Base-by-base conservation (phyloP, 1,140 invertebrate species). In the Teleogryllus occipitalis region DNA sequence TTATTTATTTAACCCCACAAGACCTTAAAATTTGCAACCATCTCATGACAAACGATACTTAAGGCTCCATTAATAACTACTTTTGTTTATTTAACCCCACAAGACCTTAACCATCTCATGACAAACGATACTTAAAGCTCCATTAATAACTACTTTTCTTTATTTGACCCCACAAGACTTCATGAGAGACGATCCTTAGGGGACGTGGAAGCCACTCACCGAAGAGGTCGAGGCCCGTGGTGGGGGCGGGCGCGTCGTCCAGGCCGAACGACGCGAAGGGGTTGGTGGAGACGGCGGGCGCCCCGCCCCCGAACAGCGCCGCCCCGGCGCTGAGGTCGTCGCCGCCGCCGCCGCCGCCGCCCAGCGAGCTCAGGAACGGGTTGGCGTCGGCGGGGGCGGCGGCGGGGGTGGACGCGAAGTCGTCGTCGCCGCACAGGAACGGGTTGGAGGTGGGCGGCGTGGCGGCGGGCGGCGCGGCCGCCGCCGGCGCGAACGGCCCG, bases 401-500 rank as follows among this genome's bases (percentile, higher is more conserved):
- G 46, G 78, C 47, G 7, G 81, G 15, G n/a, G 76, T 77, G 49
- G 81, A 75, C 22, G 75, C 79, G 65, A 15, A 77, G 73, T 78
- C 75, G 15, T 81, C 81, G 21, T 39, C 80, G 14, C 79, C 79
- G 74, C 49, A 74, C n/a, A 82, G 77, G 79, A 82, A 82, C 8
- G 82, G 82, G 49, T 82, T 82, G 14, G 81, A 82, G 75, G 18
- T 80, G 14, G 76, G 76, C 22, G 54, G 72, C 47, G 47, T 48
- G 27, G 73, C 78, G 39, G 46, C 73, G 15, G 39, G 10, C 73
- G n/a, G 14, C 6, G n/a, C 48, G n/a, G 12, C n/a, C 48, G 46
- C 0, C 6, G 46, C 49, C 21, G 90, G n/a, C 91, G 87, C 82
- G 93, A 93, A 6, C 92, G 89, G 84, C 90, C 89, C 48, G 88